Conservation (phyloP, 2,113 vertebrate genomes). For the Lagopus muta region DNA sequence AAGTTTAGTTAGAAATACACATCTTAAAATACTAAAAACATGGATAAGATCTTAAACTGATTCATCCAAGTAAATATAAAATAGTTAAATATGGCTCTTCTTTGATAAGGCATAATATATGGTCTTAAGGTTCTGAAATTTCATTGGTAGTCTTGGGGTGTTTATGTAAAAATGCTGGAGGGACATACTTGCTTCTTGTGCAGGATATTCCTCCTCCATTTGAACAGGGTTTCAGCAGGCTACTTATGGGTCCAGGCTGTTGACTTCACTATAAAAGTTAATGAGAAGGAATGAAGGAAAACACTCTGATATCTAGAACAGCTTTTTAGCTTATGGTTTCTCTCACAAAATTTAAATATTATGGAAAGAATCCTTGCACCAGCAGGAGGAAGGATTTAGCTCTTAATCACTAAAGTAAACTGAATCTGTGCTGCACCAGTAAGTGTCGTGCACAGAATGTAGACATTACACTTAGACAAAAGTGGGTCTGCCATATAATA, state of each 20-base stretch:
- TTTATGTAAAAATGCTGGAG: neutral
- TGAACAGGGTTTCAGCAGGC: neutral
- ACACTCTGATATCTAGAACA: neutral
- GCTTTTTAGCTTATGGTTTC: slow-evolving; percentile 28
- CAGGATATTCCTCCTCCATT: neutral
- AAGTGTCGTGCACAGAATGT: slow-evolving; percentile 58
- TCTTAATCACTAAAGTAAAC: slow-evolving; percentile 73
- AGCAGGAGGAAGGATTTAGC: slow-evolving; percentile 12
- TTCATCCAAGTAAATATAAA: neutral
- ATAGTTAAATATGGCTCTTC: neutral
- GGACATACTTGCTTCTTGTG: neutral
- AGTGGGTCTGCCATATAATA: slow-evolving; percentile 51
- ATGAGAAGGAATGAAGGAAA: neutral
- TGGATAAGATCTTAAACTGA: neutral
- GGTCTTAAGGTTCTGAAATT: neutral
- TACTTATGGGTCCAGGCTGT: neutral
- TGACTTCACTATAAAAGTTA: neutral
- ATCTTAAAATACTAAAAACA: neutral
- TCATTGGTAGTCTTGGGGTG: neutral
- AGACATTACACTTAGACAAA: slow-evolving; percentile 63
- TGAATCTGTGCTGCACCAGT: slow-evolving; percentile 62
- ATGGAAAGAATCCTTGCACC: slow-evolving; percentile 1
- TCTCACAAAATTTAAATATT: slow-evolving; percentile 2
- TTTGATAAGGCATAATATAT: neutral
- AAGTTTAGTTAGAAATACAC: neutral